Evolutionary conservation across 2,113 vertebrate genomes (phyloP).

Genomic region (Periophthalmus modestus): DNA sequence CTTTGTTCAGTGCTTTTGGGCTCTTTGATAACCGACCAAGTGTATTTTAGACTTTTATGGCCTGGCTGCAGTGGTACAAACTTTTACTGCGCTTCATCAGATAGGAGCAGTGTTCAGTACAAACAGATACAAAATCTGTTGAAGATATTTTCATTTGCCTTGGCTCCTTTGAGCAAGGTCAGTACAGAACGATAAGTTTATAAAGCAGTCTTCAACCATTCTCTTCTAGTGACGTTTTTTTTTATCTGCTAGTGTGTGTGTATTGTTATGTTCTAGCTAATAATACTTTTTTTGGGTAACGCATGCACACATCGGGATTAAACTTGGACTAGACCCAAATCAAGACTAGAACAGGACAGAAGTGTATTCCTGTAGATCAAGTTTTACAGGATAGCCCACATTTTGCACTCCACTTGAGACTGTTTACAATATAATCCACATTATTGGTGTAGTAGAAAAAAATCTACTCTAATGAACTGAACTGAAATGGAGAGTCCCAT

Average conservation of each 20-base stretch:
- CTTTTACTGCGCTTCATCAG: not conserved
- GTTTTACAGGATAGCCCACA: no score
- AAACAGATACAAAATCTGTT: not conserved
- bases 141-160: not conserved
- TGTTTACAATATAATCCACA: not conserved
- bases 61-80: not conserved
- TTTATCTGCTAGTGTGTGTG: not conserved
- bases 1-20: not conserved
- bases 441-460: not conserved
- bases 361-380: no score
- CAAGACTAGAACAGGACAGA: not conserved
- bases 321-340: no score
- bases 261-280: no score
- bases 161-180: not conserved
- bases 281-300: no score
- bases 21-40: not conserved
- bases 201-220: not conserved
- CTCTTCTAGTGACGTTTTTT: not conserved
- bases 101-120: not conserved
- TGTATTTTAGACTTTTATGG: conserved; percentile 6
- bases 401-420: no score
- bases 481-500: not conserved
- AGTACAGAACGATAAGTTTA: not conserved
- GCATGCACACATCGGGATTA: no score
- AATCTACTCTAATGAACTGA: not conserved